Percentiles rank a stretch among this genome's conserved stretches.
These are phyloP conservation scores for Drosophila recens DNA, from an alignment of 2,888 invertebrate species.

Conservation along the genomic window DNA sequence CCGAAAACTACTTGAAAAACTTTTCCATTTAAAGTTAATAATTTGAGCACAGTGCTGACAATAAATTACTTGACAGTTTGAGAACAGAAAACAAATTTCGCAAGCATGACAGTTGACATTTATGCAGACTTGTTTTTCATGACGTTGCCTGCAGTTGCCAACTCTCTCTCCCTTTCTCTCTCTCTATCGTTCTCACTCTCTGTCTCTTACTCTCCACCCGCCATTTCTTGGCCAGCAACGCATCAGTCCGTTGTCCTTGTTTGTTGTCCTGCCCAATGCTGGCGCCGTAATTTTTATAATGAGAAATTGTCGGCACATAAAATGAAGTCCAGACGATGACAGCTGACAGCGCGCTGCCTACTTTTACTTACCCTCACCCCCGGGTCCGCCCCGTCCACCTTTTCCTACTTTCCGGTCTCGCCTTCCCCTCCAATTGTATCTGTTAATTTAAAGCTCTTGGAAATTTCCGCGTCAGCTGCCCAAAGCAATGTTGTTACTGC, in stretches of 20 bases:
- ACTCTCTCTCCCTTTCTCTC: not conserved
- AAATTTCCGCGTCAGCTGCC: constrained; percentile 69
- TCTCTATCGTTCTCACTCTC: not conserved
- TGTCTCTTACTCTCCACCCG: not conserved
- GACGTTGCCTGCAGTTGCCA: constrained; percentile 29
- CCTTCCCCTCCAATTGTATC: constrained; percentile 32
- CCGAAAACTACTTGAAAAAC: constrained; percentile 54
- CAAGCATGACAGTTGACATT: constrained; percentile 71
- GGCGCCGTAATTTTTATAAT: constrained; percentile 77
- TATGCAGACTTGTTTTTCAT: constrained; percentile 66
- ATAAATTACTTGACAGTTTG: constrained; percentile 47
- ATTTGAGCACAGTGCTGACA: constrained; percentile 44
- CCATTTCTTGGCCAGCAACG: constrained; percentile 7
- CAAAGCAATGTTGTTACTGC: constrained; percentile 51
- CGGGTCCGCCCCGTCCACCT: not conserved
- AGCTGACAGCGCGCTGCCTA: constrained; percentile 61
- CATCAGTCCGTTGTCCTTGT: constrained; percentile 40
- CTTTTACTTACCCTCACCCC: constrained; percentile 7
- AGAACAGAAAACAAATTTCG: constrained; percentile 58
- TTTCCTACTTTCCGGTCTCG: not conserved
- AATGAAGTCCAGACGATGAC: constrained; percentile 74
- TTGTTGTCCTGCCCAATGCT: constrained; percentile 51
- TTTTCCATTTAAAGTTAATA: constrained; percentile 67
- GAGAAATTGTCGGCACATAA: constrained; percentile 80
- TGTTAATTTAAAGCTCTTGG: constrained; percentile 76